These are phyloP conservation scores for Pristionchus japonicus DNA, from an alignment of 2,888 invertebrate genomes.

Conservation along the genomic window DNA sequence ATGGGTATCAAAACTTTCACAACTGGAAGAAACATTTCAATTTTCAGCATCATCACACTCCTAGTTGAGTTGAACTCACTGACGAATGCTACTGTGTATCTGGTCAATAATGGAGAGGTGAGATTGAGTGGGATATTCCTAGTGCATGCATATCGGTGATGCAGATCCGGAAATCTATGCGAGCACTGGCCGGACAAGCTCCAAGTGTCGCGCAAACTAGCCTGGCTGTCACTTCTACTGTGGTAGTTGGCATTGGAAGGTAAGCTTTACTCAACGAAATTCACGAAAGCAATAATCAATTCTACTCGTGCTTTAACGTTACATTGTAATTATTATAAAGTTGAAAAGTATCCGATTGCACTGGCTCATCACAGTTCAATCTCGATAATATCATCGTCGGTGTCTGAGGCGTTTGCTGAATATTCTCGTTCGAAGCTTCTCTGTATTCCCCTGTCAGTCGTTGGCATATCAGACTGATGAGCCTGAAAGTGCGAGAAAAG, in stretches of 20 bases:
- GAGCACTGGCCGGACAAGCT: not conserved
- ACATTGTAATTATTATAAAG: too few species aligned
- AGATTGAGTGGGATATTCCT: not conserved
- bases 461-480: not conserved
- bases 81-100: not conserved
- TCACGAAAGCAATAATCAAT: too few species aligned
- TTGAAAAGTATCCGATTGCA: too few species aligned
- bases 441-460: not conserved
- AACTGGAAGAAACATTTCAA: not conserved
- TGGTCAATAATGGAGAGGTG: not conserved
- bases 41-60: not conserved
- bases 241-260: not conserved
- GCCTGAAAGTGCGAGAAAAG: not conserved
- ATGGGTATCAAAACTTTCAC: not conserved
- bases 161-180: not conserved
- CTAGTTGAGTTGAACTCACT: not conserved
- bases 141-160: not conserved
- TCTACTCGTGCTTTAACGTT: too few species aligned
- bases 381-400: not conserved
- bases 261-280: too few species aligned
- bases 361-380: not conserved
- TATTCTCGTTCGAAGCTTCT: not conserved
- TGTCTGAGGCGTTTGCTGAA: not conserved
- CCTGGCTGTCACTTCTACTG: not conserved
- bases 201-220: too few species aligned